A percentile compares a stretch with the other conserved stretches of the same genome.
Evolutionary conservation across 1,140 invertebrate genomes (phyloP).

Genomic region (Tetraneura akinire): DNA sequence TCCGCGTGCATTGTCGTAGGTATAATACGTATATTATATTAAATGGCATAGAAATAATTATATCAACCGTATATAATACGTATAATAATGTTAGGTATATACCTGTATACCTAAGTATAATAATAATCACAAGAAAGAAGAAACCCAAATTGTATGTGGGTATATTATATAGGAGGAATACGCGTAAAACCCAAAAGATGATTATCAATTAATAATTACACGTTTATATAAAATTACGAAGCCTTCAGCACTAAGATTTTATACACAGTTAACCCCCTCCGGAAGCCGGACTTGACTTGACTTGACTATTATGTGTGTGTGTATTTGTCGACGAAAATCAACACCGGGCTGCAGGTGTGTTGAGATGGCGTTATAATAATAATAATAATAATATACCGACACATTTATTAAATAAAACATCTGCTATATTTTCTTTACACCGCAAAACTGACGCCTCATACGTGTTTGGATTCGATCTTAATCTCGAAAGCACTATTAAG

Average conservation of each 20-base stretch:
- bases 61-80: not conserved
- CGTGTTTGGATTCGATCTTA: slow-evolving; percentile 20
- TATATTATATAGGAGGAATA: too few species aligned
- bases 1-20: too few species aligned
- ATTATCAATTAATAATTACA: slow-evolving; percentile 51
- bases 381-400: not conserved
- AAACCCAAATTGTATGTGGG: too few species aligned
- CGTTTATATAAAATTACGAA: slow-evolving; percentile 20
- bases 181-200: slow-evolving; percentile 32
- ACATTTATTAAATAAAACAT: slow-evolving; percentile 51
- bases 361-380: too few species aligned
- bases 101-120: too few species aligned
- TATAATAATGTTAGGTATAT: too few species aligned
- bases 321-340: slow-evolving; percentile 22
- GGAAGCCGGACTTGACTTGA: not conserved
- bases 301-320: too few species aligned
- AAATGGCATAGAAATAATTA: too few species aligned
- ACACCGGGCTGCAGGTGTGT: slow-evolving; percentile 39
- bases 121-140: too few species aligned
- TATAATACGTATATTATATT: too few species aligned
- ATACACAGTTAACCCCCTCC: not conserved
- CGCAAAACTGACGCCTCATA: slow-evolving; percentile 28
- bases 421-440: slow-evolving; percentile 40
- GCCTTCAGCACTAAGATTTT: slow-evolving; percentile 46
- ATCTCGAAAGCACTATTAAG: slow-evolving; percentile 39